Evolutionary conservation across 1,140 invertebrate genomes (phyloP).

Genomic region (Cherax destructor): DNA sequence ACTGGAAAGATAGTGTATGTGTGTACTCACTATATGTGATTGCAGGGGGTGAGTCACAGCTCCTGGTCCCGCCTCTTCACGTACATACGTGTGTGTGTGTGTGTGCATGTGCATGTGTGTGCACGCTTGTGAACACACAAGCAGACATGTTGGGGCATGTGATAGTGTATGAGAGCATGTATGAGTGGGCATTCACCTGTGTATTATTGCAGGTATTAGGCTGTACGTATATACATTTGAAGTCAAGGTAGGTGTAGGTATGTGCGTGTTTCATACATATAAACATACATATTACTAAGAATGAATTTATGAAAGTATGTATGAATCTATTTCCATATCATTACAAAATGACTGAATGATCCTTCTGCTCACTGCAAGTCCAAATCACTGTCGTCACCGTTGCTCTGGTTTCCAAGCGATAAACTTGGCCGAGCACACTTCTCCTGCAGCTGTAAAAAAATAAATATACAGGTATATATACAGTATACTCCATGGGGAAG

Average conservation of each 20-base stretch:
- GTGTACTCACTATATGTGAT: too few relatives aligned
- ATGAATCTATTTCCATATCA: not conserved
- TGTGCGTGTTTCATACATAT: not conserved
- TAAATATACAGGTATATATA: too few relatives aligned
- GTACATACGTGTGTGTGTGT: not conserved
- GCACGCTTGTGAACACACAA: too few relatives aligned
- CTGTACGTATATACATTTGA: not conserved
- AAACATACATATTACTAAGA: not conserved
- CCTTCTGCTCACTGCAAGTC: constrained; percentile 28
- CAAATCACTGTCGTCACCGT: constrained; percentile 39
- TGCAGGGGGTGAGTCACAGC: too few relatives aligned
- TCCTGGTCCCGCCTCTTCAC: too few relatives aligned
- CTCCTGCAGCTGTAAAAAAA: constrained; percentile 30
- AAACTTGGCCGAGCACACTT: constrained; percentile 40
- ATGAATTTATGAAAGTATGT: not conserved
- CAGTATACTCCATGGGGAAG: too few relatives aligned
- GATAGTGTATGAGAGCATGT: not conserved
- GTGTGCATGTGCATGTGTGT: not conserved
- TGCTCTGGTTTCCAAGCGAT: constrained; percentile 20
- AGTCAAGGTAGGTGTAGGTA: not conserved
- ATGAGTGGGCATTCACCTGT: not conserved
- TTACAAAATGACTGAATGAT: not conserved
- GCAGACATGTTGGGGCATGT: not conserved
- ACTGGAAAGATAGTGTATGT: too few relatives aligned
- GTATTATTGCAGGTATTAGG: not conserved